Conservation (phyloP, 2,797 vertebrate species). For the Dicrostonyx torquatus region DNA sequence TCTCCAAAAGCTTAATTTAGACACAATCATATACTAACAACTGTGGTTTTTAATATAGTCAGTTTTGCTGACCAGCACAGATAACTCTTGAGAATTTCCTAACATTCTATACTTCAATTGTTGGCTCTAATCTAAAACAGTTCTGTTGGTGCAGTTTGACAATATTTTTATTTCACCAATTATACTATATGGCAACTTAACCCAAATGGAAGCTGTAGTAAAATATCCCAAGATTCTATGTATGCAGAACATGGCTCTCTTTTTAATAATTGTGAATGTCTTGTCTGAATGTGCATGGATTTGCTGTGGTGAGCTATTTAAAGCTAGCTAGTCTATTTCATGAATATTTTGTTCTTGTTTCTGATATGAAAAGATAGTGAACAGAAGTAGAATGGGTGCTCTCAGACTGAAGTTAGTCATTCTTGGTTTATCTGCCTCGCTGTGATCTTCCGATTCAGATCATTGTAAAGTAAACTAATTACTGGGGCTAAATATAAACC, state of each 20-base stretch:
- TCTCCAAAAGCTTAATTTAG: conserved; percentile 81
- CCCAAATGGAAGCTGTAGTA: conserved; percentile 79
- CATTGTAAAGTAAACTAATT: conserved; percentile 19
- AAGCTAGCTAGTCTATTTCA: conserved; percentile 73
- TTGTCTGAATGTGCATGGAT: conserved; percentile 81
- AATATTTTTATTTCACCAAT: conserved; percentile 64
- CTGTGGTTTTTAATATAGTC: conserved; percentile 57
- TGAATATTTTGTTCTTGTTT: conserved; percentile 76
- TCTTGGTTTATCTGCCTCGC: background rate
- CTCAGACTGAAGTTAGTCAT: background rate
- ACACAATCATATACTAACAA: conserved; percentile 80
- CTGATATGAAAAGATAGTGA: conserved; percentile 33
- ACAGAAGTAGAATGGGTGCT: background rate
- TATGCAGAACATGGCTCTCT: conserved; percentile 69
- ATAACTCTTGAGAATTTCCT: conserved; percentile 20
- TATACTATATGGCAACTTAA: conserved; percentile 68
- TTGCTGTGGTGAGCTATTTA: conserved; percentile 73
- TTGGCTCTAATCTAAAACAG: conserved; percentile 52
- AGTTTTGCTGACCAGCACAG: conserved; percentile 2
- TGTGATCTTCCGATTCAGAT: background rate
- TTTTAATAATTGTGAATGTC: conserved; percentile 79
- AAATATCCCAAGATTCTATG: conserved; percentile 69
- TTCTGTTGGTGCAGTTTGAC: conserved; percentile 53
- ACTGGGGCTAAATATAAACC: background rate
- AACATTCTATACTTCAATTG: background rate